A percentile compares a stretch with the other conserved stretches of the same genome.
phyloP scores from a whole-genome alignment of 2,797 vertebrate genomes.

The Sebastes taczanowskii region DNA sequence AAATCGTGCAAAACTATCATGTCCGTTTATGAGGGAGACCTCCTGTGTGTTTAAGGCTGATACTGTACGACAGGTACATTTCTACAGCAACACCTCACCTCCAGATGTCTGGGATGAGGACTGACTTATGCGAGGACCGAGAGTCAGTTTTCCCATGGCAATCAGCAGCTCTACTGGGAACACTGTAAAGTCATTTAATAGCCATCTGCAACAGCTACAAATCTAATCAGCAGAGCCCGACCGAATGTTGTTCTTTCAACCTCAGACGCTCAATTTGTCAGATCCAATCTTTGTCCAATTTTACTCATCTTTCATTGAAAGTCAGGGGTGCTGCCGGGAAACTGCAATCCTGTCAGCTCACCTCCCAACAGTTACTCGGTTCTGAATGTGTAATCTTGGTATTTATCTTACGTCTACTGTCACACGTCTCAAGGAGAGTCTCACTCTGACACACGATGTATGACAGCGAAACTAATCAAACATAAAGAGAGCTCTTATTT shows the following conservation, averaged over 20 bases:
- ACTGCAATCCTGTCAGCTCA: not conserved
- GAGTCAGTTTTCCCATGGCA: not conserved
- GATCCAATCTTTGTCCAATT: constrained; percentile 27
- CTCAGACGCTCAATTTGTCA: constrained; percentile 20
- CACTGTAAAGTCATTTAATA: constrained; percentile 13
- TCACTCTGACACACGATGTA: not conserved
- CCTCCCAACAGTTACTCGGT: not conserved
- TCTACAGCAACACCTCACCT: not conserved
- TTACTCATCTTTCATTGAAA: constrained; percentile 28
- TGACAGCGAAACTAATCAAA: not conserved
- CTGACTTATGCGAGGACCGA: not conserved
- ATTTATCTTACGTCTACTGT: not conserved
- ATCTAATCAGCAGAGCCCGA: constrained; percentile 31
- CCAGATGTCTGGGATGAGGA: not conserved
- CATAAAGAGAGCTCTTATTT: not conserved
- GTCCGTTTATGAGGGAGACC: not conserved
- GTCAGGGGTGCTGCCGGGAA: constrained; percentile 12
- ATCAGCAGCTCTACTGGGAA: constrained; percentile 9
- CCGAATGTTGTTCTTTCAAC: constrained; percentile 31
- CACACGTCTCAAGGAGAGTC: not conserved
- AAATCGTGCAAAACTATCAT: not conserved
- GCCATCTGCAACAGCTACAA: constrained; percentile 27
- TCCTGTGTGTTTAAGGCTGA: not conserved
- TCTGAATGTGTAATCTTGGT: not conserved
- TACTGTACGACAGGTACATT: not conserved